Evolutionary conservation across 2,888 invertebrate species (phyloP), one percentile per base, ranked within the genome.

Genomic region (Eustalomyia histrio): DNA sequence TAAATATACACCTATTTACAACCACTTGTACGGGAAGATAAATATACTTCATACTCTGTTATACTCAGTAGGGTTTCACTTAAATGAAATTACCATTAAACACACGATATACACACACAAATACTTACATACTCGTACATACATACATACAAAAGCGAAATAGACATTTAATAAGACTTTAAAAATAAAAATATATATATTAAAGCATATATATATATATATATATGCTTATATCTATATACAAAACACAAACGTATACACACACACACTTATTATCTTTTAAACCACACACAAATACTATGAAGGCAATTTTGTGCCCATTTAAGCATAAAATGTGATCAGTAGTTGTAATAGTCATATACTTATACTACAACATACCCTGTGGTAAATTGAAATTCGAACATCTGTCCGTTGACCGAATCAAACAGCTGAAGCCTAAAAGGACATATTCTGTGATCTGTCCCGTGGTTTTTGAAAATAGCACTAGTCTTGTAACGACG

Each of bases 251-350:
- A n/a, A n/a, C n/a, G n/a, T n/a, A n/a, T n/a, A n/a, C n/a, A 18
- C 16, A 52, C 14, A 29, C 14, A 12, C 29, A 14, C 4, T 6
- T n/a, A 3, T 52, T 17, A n/a, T 2, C 43, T 12, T 61, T 18
- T 43, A 43, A 18, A 53, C 17, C 61, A 12, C 6, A 10, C 24
- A 52, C 50, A 35, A 63, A 63, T 39, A 52, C 72, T 24, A 39
- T 61, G 29, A 47, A 50, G 33, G 24, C 33, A 69, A 74, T 79
- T 69, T 79, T 75, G 64, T 58, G 52, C 39, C 17, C 65, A 53
- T 14, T 69, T 52, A 60, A 79, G 74, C 79, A 74, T 68, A 79
- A 64, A 74, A 64, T 79, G 9, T 65, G n/a, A 16, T 57, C n/a
- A 17, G n/a, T 14, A 16, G 12, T 63, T 33, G 57, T 14, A 33